Base-by-base conservation (phyloP, 2,113 vertebrate species). In the Phylloscopus trochiloides region DNA sequence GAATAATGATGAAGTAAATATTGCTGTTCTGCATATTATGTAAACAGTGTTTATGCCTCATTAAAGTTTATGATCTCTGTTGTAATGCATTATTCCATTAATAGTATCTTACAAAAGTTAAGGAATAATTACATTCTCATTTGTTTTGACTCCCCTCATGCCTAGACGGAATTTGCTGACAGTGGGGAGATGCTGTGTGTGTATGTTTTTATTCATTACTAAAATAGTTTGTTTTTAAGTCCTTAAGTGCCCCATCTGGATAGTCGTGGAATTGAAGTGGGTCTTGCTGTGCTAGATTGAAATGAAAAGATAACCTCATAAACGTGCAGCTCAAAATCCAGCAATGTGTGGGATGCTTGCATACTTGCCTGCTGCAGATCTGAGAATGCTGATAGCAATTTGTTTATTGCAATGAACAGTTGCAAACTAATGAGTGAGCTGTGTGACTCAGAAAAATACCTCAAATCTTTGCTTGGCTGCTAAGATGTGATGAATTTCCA, bases 211-310 rank as follows among this genome's bases (percentile, higher is more conserved):
- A 31, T 84, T 91, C 75, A 52, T 92, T 92, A 72, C 62, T 55
- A n/a, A 79, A 94, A 82, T 75, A 32, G 73, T 90, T 91, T 88
- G 66, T 40, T 91, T 92, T 78, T 65, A 76, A 65, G 50, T 82
- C 70, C 38, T 72, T 38, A 90, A 95, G 66, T 81, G 54, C 51
- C 91, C 54, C 54, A 54, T 86, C 74, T 90, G 74, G n/a, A 36
- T 86, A 88, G 55, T 47, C 0, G 0, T 66, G 78, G 58, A 93
- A 38, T 47, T 86, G 54, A 89, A 89, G 71, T 72, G 47, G 38
- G 50, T 92, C 78, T 90, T 93, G 79, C 71, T 92, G 86, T 66
- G 91, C 91, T 86, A 34, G 26, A 38, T 3, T 52, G 55, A 73
- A 93, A 79, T 66, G 68, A 77, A 90, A 70, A 20, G 58, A 77